These are phyloP conservation scores for Phrynocephalus vlangalii DNA, from an alignment of 2,797 vertebrate species.

Conservation along the genomic window DNA sequence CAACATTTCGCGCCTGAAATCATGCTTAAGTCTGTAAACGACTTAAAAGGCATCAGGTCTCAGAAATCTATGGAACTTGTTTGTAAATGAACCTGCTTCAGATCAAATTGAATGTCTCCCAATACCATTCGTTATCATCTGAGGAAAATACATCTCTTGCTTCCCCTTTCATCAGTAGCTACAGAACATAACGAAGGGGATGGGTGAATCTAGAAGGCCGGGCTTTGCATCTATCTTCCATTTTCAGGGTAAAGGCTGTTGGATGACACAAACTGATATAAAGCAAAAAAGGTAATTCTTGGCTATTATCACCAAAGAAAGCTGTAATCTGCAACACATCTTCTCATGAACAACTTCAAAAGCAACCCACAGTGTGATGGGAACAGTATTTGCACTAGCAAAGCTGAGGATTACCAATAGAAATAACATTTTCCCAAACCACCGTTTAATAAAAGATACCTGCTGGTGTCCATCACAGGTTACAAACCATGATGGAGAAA, in stretches of 20 bases:
- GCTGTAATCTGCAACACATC: not conserved
- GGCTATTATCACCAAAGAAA: slow-evolving; percentile 11
- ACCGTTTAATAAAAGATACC: not conserved
- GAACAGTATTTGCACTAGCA: slow-evolving; percentile 18
- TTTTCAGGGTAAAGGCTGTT: slow-evolving; percentile 7
- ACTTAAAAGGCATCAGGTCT: not conserved
- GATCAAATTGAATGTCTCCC: not conserved
- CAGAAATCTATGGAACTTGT: slow-evolving; percentile 5
- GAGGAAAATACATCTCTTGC: not conserved
- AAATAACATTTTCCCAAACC: not conserved
- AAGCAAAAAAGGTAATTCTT: slow-evolving; percentile 4
- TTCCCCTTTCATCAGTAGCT: slow-evolving; percentile 2
- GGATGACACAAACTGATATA: slow-evolving; percentile 23
- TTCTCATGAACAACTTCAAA: slow-evolving; percentile 8
- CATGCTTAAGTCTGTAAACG: not conserved
- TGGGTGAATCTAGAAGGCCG: not conserved
- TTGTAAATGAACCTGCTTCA: slow-evolving; percentile 1
- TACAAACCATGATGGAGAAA: too few species aligned
- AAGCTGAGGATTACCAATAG: not conserved
- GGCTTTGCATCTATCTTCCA: not conserved
- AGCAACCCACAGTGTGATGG: not conserved
- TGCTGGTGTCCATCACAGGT: too few species aligned
- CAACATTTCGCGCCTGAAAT: not conserved
- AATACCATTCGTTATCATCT: slow-evolving; percentile 2
- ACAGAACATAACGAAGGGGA: not conserved